A percentile compares a stretch with the other conserved stretches of the same genome.
Evolutionary conservation across 2,113 vertebrate genomes (phyloP).

Genomic region (Phaethornis superciliosus): DNA sequence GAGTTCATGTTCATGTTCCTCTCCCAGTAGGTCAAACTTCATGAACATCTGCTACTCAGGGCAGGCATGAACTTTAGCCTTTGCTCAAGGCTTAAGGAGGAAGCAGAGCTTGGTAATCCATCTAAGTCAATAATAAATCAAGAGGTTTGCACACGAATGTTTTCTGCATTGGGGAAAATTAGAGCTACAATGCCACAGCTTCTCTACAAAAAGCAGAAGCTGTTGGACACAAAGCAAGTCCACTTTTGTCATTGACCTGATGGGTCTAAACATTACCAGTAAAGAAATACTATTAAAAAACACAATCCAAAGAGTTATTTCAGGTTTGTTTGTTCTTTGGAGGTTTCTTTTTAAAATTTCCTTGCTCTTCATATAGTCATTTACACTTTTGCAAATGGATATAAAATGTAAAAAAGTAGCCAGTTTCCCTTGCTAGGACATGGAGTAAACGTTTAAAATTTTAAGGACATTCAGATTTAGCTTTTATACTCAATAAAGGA

Average conservation of each 20-base stretch:
- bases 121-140: constrained; percentile 66
- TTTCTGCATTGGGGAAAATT: background rate
- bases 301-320: background rate
- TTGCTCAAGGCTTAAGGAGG: constrained; percentile 54
- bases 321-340: background rate
- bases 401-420: background rate
- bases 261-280: background rate
- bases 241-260: background rate
- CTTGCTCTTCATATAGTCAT: background rate
- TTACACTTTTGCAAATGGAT: background rate
- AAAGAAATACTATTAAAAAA: background rate
- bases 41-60: constrained; percentile 47
- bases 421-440: background rate
- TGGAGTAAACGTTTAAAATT: background rate
- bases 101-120: constrained; percentile 53
- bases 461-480: background rate
- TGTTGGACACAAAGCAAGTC: background rate
- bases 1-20: constrained; percentile 55
- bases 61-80: constrained; percentile 60
- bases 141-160: background rate
- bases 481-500: background rate
- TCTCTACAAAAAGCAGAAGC: background rate
- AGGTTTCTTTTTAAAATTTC: background rate
- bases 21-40: constrained; percentile 53
- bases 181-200: background rate